Conservation (phyloP, 2,888 invertebrate species). For the Calameuta pallipes region DNA sequence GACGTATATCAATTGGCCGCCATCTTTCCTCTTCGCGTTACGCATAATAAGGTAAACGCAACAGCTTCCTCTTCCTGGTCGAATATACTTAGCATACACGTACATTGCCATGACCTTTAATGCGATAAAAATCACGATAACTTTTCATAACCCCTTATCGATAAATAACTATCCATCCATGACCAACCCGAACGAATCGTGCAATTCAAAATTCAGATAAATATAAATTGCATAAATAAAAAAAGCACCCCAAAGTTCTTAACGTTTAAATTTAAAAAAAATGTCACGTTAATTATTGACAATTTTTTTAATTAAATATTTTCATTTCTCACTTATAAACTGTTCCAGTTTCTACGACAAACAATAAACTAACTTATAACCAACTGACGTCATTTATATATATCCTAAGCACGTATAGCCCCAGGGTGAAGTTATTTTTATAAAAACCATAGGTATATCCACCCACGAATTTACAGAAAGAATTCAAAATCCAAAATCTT, state of each 20-base stretch:
- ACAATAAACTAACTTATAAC: background rate
- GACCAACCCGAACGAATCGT: background rate
- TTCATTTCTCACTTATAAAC: background rate
- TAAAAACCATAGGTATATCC: background rate
- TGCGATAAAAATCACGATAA: background rate
- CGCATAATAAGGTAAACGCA: background rate
- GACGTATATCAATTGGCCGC: background rate
- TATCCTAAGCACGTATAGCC: background rate
- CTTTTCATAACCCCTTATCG: background rate
- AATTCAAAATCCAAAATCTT: background rate
- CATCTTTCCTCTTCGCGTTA: background rate
- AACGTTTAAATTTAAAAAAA: background rate
- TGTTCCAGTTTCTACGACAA: background rate
- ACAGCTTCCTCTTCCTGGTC: conserved; percentile 8
- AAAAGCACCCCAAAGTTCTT: background rate
- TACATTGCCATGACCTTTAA: background rate
- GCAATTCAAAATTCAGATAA: background rate
- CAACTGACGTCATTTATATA: background rate
- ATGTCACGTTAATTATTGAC: no score
- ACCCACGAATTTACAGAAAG: background rate
- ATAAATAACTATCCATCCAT: background rate
- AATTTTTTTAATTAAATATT: no score
- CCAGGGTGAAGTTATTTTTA: background rate
- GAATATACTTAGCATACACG: background rate
- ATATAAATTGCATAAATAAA: background rate